Evolutionary conservation across 2,113 vertebrate species (phyloP).

Genomic region (Xenopus borealis): DNA sequence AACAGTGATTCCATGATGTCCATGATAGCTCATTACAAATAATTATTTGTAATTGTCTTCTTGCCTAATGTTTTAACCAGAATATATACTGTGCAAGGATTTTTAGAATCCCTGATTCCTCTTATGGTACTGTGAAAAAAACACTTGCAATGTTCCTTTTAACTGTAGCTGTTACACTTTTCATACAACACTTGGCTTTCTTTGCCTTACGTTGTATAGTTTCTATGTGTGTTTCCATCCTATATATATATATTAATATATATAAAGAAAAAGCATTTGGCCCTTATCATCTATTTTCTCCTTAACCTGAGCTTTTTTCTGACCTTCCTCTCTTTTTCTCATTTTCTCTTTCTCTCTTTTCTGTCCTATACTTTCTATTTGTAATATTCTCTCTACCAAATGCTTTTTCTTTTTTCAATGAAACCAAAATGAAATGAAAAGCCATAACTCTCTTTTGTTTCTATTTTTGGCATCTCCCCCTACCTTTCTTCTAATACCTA

Average conservation of each 20-base stretch:
- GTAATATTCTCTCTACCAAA: slow-evolving; percentile 5
- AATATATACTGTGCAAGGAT: too few relatives aligned
- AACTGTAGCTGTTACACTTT: slow-evolving; percentile 37
- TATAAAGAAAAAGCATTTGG: slow-evolving; percentile 46
- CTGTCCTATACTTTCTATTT: neutral
- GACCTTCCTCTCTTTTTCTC: neutral
- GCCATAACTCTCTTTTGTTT: slow-evolving; percentile 36
- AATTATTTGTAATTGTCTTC: too few relatives aligned
- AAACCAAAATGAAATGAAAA: slow-evolving; percentile 40
- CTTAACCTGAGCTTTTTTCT: neutral
- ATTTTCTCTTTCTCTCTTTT: neutral
- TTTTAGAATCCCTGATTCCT: too few relatives aligned
- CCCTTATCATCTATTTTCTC: neutral
- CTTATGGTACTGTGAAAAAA: too few relatives aligned
- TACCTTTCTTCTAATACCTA: neutral
- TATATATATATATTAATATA: slow-evolving; percentile 46
- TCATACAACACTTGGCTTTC: slow-evolving; percentile 42
- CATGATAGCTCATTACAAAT: too few relatives aligned
- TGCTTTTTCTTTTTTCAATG: slow-evolving; percentile 38
- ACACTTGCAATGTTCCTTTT: slow-evolving; percentile 22
- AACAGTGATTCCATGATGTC: too few relatives aligned
- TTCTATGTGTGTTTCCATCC: slow-evolving; percentile 47
- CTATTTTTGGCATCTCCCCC: slow-evolving; percentile 43
- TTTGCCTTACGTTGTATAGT: slow-evolving; percentile 45
- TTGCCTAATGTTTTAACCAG: too few relatives aligned